These are phyloP conservation scores for Todus mexicanus DNA, from an alignment of 2,797 vertebrate genomes.

Conservation along the genomic window DNA sequence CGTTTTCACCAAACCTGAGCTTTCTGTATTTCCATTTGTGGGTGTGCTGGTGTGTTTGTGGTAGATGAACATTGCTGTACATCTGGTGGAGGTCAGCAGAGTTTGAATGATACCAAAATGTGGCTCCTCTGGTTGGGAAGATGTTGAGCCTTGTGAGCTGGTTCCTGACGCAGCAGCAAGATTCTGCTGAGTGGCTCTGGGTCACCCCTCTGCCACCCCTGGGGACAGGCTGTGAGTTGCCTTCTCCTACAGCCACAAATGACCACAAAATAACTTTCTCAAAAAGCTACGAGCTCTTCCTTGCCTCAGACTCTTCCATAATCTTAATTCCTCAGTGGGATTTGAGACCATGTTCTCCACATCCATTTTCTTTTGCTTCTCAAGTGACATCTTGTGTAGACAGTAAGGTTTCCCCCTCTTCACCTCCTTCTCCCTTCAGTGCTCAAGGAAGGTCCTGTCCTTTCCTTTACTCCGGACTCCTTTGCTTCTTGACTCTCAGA, in stretches of 20 bases:
- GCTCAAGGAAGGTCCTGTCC: background rate
- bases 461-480: background rate
- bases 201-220: background rate
- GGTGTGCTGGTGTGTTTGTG: fast-evolving
- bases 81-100: background rate
- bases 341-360: background rate
- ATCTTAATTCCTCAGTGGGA: background rate
- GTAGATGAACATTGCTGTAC: fast-evolving
- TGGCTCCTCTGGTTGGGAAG: background rate
- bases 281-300: background rate
- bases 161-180: background rate
- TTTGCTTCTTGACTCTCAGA: background rate
- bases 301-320: background rate
- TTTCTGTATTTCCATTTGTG: background rate
- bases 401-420: background rate
- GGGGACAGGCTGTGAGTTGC: background rate
- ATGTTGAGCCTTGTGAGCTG: background rate
- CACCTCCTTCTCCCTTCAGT: background rate
- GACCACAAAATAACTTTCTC: background rate
- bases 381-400: background rate
- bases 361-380: background rate
- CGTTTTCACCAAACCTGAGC: background rate
- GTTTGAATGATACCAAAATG: background rate
- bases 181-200: background rate
- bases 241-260: background rate